These are phyloP conservation scores for Crotalus helleri DNA, from an alignment of 2,113 vertebrate species.

Conservation along the genomic window DNA sequence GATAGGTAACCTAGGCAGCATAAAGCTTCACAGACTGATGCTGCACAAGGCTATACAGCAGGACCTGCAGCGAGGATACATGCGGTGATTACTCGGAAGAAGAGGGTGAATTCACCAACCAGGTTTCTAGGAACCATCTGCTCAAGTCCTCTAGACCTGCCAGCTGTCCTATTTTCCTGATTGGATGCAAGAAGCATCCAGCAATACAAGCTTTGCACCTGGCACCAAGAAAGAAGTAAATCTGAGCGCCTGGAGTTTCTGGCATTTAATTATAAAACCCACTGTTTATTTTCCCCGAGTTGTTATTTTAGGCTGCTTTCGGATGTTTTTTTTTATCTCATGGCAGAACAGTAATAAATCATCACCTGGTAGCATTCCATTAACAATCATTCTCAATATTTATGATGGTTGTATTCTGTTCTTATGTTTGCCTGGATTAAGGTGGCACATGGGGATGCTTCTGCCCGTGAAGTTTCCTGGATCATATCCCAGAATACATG, in stretches of 20 bases:
- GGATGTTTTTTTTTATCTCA: conserved; percentile 16
- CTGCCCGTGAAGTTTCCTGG: not conserved
- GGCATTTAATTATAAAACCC: conserved; percentile 27
- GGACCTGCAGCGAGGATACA: not conserved
- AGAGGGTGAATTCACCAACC: not conserved
- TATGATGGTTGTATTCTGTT: not conserved
- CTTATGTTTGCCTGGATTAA: not conserved
- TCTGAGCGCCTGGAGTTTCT: not conserved
- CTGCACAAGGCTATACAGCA: not conserved
- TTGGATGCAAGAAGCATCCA: not conserved
- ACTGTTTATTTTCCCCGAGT: not conserved
- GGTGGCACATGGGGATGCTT: not conserved
- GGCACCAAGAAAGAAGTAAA: conserved; percentile 8
- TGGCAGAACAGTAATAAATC: conserved; percentile 5
- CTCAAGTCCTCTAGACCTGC: not conserved
- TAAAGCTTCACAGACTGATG: not conserved
- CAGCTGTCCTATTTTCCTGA: not conserved
- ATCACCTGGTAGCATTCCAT: not conserved
- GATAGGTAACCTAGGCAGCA: not conserved
- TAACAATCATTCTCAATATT: not conserved
- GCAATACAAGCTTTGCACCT: not conserved
- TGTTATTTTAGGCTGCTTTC: conserved; percentile 22
- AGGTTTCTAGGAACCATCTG: not conserved
- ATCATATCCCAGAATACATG: not conserved
- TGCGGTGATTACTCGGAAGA: not conserved